phyloP scores from a whole-genome alignment of 2,797 vertebrate genomes.

The Lindbergichthys nudifrons region DNA sequence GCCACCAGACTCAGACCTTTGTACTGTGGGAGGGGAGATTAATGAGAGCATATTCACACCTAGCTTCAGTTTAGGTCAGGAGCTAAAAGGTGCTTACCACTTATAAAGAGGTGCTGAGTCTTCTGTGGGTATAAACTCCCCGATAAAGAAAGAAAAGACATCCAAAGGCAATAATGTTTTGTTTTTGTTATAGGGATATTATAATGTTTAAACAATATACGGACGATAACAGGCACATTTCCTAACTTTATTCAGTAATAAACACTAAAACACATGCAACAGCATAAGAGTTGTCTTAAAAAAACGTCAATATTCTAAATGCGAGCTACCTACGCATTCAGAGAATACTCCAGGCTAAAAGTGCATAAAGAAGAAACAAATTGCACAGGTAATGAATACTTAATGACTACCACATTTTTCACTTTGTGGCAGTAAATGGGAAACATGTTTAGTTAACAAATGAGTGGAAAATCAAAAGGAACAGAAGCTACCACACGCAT shows the following conservation, averaged over 20 bases:
- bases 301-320: slow-evolving; percentile 64
- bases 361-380: slow-evolving; percentile 70
- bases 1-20: slow-evolving; percentile 62
- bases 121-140: slow-evolving; percentile 58
- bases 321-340: slow-evolving; percentile 40
- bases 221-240: slow-evolving; percentile 30
- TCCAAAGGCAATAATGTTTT: slow-evolving; percentile 13
- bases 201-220: slow-evolving; percentile 13
- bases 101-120: slow-evolving; percentile 69
- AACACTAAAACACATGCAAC: slow-evolving; percentile 43
- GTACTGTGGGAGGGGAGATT: slow-evolving; percentile 73
- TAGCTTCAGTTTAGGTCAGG: slow-evolving; percentile 69
- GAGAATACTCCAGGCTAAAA: slow-evolving; percentile 65
- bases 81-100: slow-evolving; percentile 76
- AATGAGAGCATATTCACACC: slow-evolving; percentile 76
- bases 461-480: slow-evolving; percentile 66
- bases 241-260: slow-evolving; percentile 28
- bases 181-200: slow-evolving; percentile 5
- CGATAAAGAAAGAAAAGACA: slow-evolving; percentile 34
- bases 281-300: slow-evolving; percentile 29
- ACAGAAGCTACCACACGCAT: slow-evolving; percentile 60
- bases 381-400: slow-evolving; percentile 77
- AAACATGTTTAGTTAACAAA: slow-evolving; percentile 79
- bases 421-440: slow-evolving; percentile 76
- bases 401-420: slow-evolving; percentile 79